Evolutionary conservation across 2,113 vertebrate species (phyloP).

Genomic region (Heteronetta atricapilla): DNA sequence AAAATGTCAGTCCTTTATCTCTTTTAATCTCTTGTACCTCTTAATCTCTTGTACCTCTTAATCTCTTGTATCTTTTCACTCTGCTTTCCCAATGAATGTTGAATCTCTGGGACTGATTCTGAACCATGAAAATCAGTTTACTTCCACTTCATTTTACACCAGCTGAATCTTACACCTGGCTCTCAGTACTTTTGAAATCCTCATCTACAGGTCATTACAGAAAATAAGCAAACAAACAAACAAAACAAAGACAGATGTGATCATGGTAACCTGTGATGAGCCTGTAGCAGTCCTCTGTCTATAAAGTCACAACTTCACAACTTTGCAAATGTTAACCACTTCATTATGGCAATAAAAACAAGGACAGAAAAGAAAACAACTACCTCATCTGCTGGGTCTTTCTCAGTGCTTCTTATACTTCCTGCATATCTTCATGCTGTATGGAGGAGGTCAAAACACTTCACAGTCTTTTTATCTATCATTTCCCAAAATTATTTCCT

Average conservation of each 20-base stretch:
- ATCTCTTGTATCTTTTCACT: not conserved
- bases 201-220: not conserved
- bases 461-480: not conserved
- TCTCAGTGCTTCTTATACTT: no score
- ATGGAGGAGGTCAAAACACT: not conserved
- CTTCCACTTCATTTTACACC: not conserved
- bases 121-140: not conserved
- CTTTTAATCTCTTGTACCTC: not conserved
- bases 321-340: not conserved
- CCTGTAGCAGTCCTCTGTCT: not conserved
- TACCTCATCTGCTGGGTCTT: not conserved
- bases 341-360: not conserved
- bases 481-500: conserved; percentile 5
- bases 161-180: not conserved
- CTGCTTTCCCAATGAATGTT: not conserved
- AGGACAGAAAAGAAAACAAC: not conserved
- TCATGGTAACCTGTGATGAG: not conserved
- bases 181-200: not conserved
- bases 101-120: not conserved
- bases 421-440: not conserved
- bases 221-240: fast-evolving
- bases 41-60: not conserved
- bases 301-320: not conserved
- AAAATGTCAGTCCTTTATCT: not conserved
- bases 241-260: not conserved